Conservation (phyloP, 2,888 invertebrate species). For the Apoda limacodes region DNA sequence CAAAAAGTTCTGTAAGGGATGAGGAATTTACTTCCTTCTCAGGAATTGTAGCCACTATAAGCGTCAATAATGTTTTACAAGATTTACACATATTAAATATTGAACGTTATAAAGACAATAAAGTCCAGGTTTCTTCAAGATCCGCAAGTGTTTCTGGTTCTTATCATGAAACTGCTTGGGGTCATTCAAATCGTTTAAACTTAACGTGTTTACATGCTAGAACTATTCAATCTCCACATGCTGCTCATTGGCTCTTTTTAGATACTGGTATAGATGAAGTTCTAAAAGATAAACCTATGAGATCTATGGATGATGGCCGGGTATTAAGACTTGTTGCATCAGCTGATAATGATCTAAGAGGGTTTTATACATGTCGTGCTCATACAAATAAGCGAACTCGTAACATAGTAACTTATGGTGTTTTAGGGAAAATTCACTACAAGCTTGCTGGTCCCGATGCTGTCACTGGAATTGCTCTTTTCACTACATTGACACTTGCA, state of each 20-base stretch:
- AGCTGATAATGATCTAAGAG: constrained; percentile 40
- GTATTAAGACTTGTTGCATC: constrained; percentile 40
- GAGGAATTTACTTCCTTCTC: constrained; percentile 36
- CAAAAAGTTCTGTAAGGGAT: constrained; percentile 23
- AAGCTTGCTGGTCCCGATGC: constrained; percentile 37
- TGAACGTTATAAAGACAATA: constrained; percentile 37
- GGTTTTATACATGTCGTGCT: constrained; percentile 54
- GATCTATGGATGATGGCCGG: constrained; percentile 41
- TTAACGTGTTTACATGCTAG: constrained; percentile 50
- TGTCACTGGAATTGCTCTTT: constrained; percentile 38
- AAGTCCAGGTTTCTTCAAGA: constrained; percentile 45
- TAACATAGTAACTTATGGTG: constrained; percentile 56
- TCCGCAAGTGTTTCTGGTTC: constrained; percentile 54
- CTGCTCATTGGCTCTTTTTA: constrained; percentile 45
- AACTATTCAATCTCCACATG: constrained; percentile 26
- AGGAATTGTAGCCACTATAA: constrained; percentile 41
- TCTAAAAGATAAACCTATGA: constrained; percentile 28
- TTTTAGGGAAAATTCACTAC: constrained; percentile 40
- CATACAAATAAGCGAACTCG: constrained; percentile 34
- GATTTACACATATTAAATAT: constrained; percentile 39
- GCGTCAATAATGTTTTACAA: constrained; percentile 32
- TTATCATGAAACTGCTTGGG: constrained; percentile 53
- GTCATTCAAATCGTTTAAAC: constrained; percentile 44
- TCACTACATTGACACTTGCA: constrained; percentile 42
- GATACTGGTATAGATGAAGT: constrained; percentile 33